Base-by-base conservation (phyloP, 23 tunicate genomes). In the Diplosoma virens region DNA sequence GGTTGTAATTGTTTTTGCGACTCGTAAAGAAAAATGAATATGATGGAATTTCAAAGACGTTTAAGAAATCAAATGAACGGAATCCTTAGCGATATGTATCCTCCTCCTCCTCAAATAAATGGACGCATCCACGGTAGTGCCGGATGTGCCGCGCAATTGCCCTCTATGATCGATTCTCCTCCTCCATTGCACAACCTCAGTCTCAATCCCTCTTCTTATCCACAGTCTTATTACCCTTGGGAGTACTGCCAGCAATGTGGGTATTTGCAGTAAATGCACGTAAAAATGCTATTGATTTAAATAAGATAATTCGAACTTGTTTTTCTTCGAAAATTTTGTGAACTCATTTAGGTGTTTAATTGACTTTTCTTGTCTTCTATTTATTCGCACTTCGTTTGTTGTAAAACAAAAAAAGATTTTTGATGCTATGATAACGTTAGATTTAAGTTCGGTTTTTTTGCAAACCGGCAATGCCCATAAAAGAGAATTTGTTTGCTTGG, bases 41-140 rank as follows among this genome's bases (percentile, higher is more conserved):
- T 85, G 56, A 81, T 76, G 77, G 96, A 89, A 36, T 89, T 89
- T 54, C 96, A 89, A 61, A 82, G 82, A 53, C 96, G 82, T 77
- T 89, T 88, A 88, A 66, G 83, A 14, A 74, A 66, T 26, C 74
- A 79, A 24, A 90, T 84, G 97, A 84, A 90, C 73, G 89, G 97
- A 25, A 80, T 90, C 1, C 66, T 90, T 32, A 54, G 71, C 30
- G 81, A 79, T 50, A 75, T 84, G 37, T 84, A 77, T 66, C 45
- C 86, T 11, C 83, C 73, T 0, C 66, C 68, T 36, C 24, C 80
- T 25, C 9, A 56, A 23, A 37, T 25, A 7, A 18, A 3, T 2
- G 48, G 9, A 18, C 36, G 67, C 47, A 23, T 26, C 1, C 11
- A 23, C 23, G 73, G 73, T 6, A 30, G 65, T 5, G 21, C 36